A percentile compares a stretch with the other conserved stretches of the same genome.
Evolutionary conservation across 2,113 vertebrate species (phyloP).

Genomic region (Bolborhynchus lineola): DNA sequence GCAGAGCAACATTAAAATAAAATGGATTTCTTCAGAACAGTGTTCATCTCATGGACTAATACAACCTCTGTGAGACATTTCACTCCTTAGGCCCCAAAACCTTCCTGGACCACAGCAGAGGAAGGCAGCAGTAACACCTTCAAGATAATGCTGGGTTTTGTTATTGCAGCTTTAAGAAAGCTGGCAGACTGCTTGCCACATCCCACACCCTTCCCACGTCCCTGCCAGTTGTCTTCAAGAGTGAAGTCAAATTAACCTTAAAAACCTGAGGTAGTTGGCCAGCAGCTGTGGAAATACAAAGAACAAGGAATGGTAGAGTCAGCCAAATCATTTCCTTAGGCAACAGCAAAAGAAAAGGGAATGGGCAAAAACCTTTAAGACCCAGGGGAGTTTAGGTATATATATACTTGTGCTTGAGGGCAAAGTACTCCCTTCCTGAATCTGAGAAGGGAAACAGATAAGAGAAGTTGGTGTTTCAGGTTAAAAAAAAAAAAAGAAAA

Average conservation of each 20-base stretch:
- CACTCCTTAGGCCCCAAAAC: neutral
- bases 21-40: neutral
- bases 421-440: neutral
- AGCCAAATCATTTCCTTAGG: conserved; percentile 55
- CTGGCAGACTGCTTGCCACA: conserved; percentile 49
- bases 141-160: neutral
- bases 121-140: conserved; percentile 6
- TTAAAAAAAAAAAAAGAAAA: neutral
- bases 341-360: conserved; percentile 2
- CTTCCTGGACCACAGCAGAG: neutral
- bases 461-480: neutral
- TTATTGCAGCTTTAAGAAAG: conserved; percentile 51
- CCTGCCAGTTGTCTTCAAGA: conserved; percentile 58
- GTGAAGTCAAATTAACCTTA: conserved; percentile 60
- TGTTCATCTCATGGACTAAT: neutral
- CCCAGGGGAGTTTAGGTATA: neutral
- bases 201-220: conserved; percentile 60
- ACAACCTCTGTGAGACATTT: neutral
- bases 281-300: conserved; percentile 56
- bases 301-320: conserved; percentile 29
- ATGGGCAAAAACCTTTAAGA: neutral
- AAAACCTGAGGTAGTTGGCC: conserved; percentile 41
- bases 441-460: neutral
- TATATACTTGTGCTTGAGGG: neutral
- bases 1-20: neutral